These are phyloP conservation scores for Alfaro cultratus DNA, from an alignment of 2,797 vertebrate species.

Conservation along the genomic window DNA sequence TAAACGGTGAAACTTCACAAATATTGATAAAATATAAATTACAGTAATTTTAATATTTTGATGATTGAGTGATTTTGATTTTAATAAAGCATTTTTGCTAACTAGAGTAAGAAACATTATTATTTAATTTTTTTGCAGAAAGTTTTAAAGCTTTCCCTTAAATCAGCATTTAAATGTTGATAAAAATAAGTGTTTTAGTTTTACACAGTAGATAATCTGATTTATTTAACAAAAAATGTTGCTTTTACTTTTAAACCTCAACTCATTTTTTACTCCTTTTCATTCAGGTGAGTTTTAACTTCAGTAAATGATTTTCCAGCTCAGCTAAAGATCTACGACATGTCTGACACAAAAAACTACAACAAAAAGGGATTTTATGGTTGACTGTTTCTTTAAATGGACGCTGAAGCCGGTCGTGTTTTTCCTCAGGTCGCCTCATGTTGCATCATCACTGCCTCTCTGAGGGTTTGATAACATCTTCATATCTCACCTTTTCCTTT, in stretches of 20 bases:
- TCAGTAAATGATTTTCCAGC: neutral
- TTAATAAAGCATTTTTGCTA: neutral
- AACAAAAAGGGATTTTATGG: neutral
- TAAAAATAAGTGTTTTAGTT: neutral
- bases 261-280: neutral
- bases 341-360: neutral
- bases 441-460: conserved; percentile 4
- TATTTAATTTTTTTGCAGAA: neutral
- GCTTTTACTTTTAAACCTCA: neutral
- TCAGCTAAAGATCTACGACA: neutral
- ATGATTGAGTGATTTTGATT: neutral
- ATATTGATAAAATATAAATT: neutral
- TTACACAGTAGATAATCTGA: neutral
- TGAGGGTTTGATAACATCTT: conserved; percentile 10
- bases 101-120: neutral
- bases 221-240: neutral
- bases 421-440: neutral
- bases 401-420: neutral
- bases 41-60: neutral
- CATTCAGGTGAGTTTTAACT: neutral
- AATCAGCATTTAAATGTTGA: neutral
- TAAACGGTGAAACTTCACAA: neutral
- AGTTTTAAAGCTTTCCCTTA: neutral
- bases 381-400: neutral
- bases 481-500: conserved; percentile 14